Conservation (phyloP, 1,140 invertebrate species). For the Atta texana region DNA sequence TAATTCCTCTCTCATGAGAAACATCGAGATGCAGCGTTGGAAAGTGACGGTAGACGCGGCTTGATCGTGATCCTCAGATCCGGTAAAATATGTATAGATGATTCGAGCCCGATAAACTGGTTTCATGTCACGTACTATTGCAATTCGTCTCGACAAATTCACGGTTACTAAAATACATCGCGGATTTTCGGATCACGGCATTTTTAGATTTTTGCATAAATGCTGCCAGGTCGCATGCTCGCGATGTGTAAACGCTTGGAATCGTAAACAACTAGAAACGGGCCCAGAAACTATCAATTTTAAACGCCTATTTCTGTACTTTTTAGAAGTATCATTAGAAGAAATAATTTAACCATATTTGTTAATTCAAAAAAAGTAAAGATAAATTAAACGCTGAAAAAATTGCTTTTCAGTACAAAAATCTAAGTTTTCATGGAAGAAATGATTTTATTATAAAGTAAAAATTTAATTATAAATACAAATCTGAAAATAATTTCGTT, state of each 20-base stretch:
- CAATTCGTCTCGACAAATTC: constrained; percentile 54
- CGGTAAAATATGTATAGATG: constrained; percentile 64
- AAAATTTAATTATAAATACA: too few species aligned
- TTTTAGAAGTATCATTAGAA: neutral
- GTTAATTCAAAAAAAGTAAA: neutral
- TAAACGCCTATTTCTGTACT: neutral
- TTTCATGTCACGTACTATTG: constrained; percentile 66
- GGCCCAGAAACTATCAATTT: neutral
- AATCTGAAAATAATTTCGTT: too few species aligned
- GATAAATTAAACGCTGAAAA: neutral
- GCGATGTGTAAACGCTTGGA: neutral
- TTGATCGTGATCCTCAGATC: constrained; percentile 61
- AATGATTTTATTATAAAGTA: too few species aligned
- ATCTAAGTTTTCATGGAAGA: too few species aligned
- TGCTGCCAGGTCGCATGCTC: neutral
- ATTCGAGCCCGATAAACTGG: constrained; percentile 67
- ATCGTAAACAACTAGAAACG: neutral
- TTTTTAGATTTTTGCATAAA: neutral
- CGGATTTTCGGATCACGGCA: neutral
- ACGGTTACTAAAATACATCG: constrained; percentile 9
- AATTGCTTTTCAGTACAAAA: neutral
- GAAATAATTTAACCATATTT: neutral
- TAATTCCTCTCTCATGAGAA: constrained; percentile 73
- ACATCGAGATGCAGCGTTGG: constrained; percentile 9
- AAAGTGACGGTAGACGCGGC: constrained; percentile 63